A percentile compares a stretch with the other conserved stretches of the same genome.
These are phyloP conservation scores for Papilio xuthus DNA, from an alignment of 1,140 invertebrate genomes.

Conservation along the genomic window DNA sequence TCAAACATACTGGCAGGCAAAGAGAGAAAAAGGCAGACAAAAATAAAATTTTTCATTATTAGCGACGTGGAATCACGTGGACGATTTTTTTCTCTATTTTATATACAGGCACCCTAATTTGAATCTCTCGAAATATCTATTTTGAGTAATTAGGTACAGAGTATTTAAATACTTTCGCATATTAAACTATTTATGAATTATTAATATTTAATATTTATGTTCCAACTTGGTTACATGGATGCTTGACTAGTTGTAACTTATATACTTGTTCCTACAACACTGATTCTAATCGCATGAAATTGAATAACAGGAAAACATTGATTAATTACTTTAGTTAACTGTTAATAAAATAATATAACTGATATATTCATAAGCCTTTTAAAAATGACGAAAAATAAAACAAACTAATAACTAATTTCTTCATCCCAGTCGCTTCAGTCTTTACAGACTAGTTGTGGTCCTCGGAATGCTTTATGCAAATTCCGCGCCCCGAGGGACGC, in stretches of 20 bases:
- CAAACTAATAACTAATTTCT: not conserved
- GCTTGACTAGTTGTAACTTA: slow-evolving; percentile 3
- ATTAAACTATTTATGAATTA: not conserved
- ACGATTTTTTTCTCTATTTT: too few relatives aligned
- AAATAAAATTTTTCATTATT: too few relatives aligned
- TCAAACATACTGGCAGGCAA: too few relatives aligned
- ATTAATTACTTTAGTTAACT: not conserved
- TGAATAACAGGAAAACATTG: slow-evolving; percentile 1
- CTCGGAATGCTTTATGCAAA: too few relatives aligned
- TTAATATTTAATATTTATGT: not conserved
- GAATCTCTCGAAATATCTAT: too few relatives aligned
- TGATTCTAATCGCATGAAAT: slow-evolving; percentile 8
- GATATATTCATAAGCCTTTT: not conserved
- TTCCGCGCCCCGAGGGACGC: too few relatives aligned
- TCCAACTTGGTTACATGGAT: not conserved
- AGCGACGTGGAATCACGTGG: too few relatives aligned
- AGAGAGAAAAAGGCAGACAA: too few relatives aligned
- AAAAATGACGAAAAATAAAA: not conserved
- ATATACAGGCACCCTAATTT: too few relatives aligned
- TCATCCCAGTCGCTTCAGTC: too few relatives aligned
- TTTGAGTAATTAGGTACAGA: too few relatives aligned
- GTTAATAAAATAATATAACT: not conserved
- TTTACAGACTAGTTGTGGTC: too few relatives aligned
- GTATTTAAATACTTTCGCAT: not conserved
- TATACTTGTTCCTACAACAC: not conserved